These are phyloP conservation scores for Linhomoeus sp. DNA, from an alignment of 2,888 invertebrate species.

Conservation along the genomic window DNA sequence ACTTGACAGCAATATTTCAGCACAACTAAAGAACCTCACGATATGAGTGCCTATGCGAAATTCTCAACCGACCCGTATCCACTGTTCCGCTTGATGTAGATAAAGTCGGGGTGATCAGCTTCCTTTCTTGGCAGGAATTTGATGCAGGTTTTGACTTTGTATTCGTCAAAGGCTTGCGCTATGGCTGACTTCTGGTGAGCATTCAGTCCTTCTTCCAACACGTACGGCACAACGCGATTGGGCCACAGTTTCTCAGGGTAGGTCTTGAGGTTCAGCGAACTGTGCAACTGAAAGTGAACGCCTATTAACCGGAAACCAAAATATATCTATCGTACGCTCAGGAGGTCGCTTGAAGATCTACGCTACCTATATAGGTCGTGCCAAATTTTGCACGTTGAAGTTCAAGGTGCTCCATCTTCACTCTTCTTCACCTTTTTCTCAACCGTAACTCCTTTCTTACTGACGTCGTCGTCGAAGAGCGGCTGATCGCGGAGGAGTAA, in stretches of 20 bases:
- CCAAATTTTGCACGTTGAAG: too few species aligned
- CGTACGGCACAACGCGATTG: constrained; percentile 20
- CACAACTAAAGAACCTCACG: background rate
- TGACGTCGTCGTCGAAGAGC: too few species aligned
- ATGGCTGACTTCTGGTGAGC: constrained; percentile 31
- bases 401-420: too few species aligned
- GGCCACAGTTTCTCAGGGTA: constrained; percentile 27
- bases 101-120: constrained; percentile 37
- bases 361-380: too few species aligned
- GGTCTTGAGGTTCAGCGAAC: constrained; percentile 23
- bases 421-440: too few species aligned
- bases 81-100: constrained; percentile 37
- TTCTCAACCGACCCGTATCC: constrained; percentile 24
- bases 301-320: too few species aligned
- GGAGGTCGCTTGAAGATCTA: too few species aligned
- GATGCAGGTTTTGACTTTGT: constrained; percentile 43
- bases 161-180: constrained; percentile 40
- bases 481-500: too few species aligned
- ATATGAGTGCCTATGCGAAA: background rate
- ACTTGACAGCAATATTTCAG: background rate
- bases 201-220: constrained; percentile 25
- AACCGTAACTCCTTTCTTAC: too few species aligned
- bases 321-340: too few species aligned
- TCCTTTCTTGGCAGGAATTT: constrained; percentile 41
- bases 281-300: constrained; percentile 18